Evolutionary conservation across 2,888 invertebrate genomes (phyloP).

Genomic region (Adelognathus sp.): DNA sequence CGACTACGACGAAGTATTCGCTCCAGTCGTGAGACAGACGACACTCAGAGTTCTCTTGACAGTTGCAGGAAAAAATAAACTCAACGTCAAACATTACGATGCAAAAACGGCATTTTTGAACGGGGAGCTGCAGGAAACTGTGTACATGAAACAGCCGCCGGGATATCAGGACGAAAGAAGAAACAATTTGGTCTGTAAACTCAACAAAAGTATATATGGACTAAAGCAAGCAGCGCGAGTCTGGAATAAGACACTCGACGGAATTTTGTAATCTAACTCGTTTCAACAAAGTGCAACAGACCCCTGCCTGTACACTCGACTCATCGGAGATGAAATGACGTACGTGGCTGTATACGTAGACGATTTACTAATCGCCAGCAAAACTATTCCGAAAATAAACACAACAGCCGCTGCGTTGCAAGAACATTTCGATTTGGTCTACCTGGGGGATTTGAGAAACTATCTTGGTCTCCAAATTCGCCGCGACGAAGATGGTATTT

Average conservation of each 20-base stretch:
- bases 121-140: slow-evolving; percentile 34
- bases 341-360: slow-evolving; percentile 57
- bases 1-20: slow-evolving; percentile 71
- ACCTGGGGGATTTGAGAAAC: slow-evolving; percentile 50
- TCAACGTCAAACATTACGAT: slow-evolving; percentile 40
- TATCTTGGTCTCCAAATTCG: slow-evolving; percentile 56
- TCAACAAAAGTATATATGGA: slow-evolving; percentile 52
- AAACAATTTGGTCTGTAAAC: slow-evolving; percentile 36
- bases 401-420: slow-evolving; percentile 25
- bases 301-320: slow-evolving; percentile 60
- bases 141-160: slow-evolving; percentile 48
- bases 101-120: slow-evolving; percentile 47
- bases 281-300: slow-evolving; percentile 58
- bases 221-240: slow-evolving; percentile 50
- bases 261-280: slow-evolving; percentile 21
- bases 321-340: background rate
- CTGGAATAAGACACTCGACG: slow-evolving; percentile 46
- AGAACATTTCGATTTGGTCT: slow-evolving; percentile 48
- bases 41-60: slow-evolving; percentile 58
- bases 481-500: slow-evolving; percentile 16
- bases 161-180: slow-evolving; percentile 19
- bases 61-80: slow-evolving; percentile 11
- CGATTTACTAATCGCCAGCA: slow-evolving; percentile 49
- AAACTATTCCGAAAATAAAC: too few relatives aligned
- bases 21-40: slow-evolving; percentile 67